Conservation (phyloP, 64 coral and sea anemone species). For the Cladopsammia gracilis region DNA sequence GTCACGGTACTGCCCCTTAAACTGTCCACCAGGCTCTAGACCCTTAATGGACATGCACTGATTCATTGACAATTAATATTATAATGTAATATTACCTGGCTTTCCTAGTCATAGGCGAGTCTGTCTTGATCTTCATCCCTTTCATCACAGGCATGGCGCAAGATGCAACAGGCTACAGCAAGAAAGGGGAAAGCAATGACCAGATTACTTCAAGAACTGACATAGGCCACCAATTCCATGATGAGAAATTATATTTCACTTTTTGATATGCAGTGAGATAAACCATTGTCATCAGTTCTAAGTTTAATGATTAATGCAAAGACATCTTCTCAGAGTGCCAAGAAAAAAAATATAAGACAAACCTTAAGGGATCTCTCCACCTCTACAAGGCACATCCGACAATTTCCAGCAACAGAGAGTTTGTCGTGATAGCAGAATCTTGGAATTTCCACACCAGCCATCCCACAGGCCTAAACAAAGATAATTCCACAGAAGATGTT, state of each 20-base stretch:
- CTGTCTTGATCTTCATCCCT: constrained; percentile 95
- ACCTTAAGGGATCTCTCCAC: constrained; percentile 97
- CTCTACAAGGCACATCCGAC: constrained; percentile 98
- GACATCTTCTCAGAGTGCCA: too few relatives aligned
- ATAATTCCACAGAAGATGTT: not conserved
- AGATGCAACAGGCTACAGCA: constrained; percentile 91
- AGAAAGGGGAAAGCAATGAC: not conserved
- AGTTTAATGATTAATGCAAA: too few relatives aligned
- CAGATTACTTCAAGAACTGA: not conserved
- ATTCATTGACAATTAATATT: too few relatives aligned
- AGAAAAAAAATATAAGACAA: not conserved
- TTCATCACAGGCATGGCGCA: constrained; percentile 99
- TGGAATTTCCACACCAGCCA: constrained; percentile 97
- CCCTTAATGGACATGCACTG: too few relatives aligned
- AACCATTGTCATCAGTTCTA: too few relatives aligned
- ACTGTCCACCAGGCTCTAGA: too few relatives aligned
- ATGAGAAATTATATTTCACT: too few relatives aligned
- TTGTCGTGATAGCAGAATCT: constrained; percentile 99
- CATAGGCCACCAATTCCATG: not conserved
- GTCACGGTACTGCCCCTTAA: too few relatives aligned
- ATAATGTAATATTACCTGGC: constrained; percentile 65
- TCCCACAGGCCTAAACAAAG: constrained; percentile 91
- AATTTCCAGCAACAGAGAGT: constrained; percentile 98
- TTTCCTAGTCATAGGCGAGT: constrained; percentile 95
- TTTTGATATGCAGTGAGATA: too few relatives aligned